Base-by-base conservation (phyloP, 2,888 invertebrate genomes). In the Volucella inflata region DNA sequence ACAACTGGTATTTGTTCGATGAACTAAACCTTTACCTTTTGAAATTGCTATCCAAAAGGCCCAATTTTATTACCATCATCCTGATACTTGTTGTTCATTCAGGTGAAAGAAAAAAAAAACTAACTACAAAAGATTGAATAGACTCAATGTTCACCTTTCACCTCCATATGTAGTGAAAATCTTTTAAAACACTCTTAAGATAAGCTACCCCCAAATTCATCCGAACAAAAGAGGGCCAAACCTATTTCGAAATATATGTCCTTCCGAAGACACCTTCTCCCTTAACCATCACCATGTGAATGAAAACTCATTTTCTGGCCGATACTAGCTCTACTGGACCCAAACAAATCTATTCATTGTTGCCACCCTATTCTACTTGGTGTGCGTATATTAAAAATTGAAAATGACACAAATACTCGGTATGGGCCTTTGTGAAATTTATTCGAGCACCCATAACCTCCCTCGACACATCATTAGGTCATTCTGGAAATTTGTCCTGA, bases 401-500 rank as follows among this genome's bases (percentile, higher is more conserved):
- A 76, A 76, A 76, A 12, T 44, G 36, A 44, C 44, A 21, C 65
- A 75, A 50, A 42, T 44, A 44, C 38, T n/a, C 59, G 46, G 21
- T n/a, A 17, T 21, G 16, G n/a, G 6, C 67, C 36, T 65, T 48
- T 65, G 16, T 38, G 46, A n/a, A 57, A 42, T 53, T 14, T 48
- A 51, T 55, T 30, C 30, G 11, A 62, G 30, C 36, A 4, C 12
- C 11, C 59, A 9, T 30, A 42, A 40, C 71, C 3, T 50, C 48
- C 17, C n/a, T 57, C 71, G 36, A 48, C 71, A 76, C 68, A 67
- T 76, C 76, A 76, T 76, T 76, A 76, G 68, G 67, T 76, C 67
- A 60, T 44, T 72, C 67, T 68, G 67, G 74, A 74, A 74, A 67
- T 68, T 78, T 60, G 78, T 51, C 74, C 72, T 78, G 83, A 78